phyloP scores from a whole-genome alignment of 1,140 invertebrate genomes.

The Plectrocnemia conspersa region DNA sequence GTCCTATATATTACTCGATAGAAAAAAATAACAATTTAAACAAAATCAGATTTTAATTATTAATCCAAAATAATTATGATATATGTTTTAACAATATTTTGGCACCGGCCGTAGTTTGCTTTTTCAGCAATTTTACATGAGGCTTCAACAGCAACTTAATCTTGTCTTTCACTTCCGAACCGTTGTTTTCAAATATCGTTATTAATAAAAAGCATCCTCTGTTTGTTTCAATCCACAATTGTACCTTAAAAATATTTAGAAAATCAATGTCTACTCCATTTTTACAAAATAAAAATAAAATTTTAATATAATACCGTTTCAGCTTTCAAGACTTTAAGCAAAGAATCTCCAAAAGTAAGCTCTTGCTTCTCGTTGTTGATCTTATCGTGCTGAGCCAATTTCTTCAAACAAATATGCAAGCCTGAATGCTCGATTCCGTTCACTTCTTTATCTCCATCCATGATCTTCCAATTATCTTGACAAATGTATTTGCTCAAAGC shows the following conservation, averaged over 20 bases:
- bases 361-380: conserved; percentile 34
- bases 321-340: conserved; percentile 39
- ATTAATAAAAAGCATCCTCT: conserved; percentile 49
- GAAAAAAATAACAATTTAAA: too few relatives aligned
- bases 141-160: conserved; percentile 41
- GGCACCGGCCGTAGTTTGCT: conserved; percentile 43
- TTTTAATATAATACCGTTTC: conserved; percentile 27
- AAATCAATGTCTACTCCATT: neutral
- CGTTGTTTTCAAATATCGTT: conserved; percentile 47
- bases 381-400: conserved; percentile 66
- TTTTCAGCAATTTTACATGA: conserved; percentile 39
- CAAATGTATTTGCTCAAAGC: conserved; percentile 38
- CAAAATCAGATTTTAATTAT: too few relatives aligned
- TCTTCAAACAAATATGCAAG: conserved; percentile 75
- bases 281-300: neutral
- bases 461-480: conserved; percentile 42
- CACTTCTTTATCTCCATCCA: conserved; percentile 47
- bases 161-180: conserved; percentile 36
- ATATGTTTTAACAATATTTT: conserved; percentile 41
- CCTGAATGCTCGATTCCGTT: conserved; percentile 73
- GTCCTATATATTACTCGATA: too few relatives aligned
- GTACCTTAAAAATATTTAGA: conserved; percentile 44
- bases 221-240: conserved; percentile 46
- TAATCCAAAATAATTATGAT: too few relatives aligned
- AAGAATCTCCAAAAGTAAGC: conserved; percentile 40